phyloP scores from a whole-genome alignment of 2,797 vertebrate species.

The Chromis chromis region DNA sequence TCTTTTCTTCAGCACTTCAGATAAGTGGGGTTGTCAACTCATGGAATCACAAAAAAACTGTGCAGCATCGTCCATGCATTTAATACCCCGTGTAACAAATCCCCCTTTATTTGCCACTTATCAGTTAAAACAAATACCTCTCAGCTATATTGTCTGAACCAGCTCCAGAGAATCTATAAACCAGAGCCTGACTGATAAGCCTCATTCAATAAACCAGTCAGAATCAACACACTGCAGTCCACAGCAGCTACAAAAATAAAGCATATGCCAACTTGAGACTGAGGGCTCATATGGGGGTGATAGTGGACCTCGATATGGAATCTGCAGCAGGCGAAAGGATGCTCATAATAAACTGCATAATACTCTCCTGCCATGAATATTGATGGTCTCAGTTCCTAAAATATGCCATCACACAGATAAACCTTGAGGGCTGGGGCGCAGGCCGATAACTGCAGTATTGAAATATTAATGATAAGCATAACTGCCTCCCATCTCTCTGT shows the following conservation, averaged over 20 bases:
- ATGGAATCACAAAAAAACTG: background rate
- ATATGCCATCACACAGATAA: slow-evolving; percentile 62
- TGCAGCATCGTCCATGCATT: background rate
- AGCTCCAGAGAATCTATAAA: background rate
- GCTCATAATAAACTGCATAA: slow-evolving; percentile 51
- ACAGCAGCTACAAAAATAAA: slow-evolving; percentile 26
- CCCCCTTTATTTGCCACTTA: background rate
- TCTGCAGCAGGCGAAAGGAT: slow-evolving; percentile 22
- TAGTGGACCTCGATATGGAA: background rate
- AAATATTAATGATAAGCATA: slow-evolving; percentile 67
- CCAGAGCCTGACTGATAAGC: background rate
- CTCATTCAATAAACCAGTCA: background rate
- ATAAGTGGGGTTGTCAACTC: background rate
- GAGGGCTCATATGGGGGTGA: background rate
- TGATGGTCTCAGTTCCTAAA: slow-evolving; percentile 39
- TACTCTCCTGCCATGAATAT: slow-evolving; percentile 33
- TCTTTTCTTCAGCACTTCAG: background rate
- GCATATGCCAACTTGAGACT: background rate
- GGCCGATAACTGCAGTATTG: slow-evolving; percentile 51
- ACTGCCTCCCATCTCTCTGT: slow-evolving; percentile 44
- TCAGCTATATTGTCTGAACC: background rate
- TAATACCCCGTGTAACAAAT: background rate
- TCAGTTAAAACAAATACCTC: background rate
- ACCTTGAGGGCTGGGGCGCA: slow-evolving; percentile 30
- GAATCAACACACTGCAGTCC: slow-evolving; percentile 10